A percentile compares a stretch with the other conserved stretches of the same genome.
Conservation (phyloP, 2,888 invertebrate species). For the Caenorhabditis panamensis region DNA sequence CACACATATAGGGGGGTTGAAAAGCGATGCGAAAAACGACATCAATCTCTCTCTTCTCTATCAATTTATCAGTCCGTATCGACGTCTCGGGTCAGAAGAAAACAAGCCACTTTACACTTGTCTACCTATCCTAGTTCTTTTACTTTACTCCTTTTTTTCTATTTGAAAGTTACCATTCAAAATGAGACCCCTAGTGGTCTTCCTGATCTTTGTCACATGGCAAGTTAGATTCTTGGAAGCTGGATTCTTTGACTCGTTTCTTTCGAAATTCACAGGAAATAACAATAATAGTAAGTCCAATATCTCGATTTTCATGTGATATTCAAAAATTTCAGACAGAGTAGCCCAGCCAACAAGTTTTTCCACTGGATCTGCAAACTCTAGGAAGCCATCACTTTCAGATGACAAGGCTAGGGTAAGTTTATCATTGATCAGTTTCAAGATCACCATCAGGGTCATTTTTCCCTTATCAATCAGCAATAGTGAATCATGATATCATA, state of each 20-base stretch:
- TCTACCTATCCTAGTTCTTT: neutral
- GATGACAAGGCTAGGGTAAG: constrained; percentile 77
- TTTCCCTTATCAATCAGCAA: neutral
- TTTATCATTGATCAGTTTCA: neutral
- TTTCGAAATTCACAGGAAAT: constrained; percentile 47
- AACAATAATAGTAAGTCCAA: neutral
- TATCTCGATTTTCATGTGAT: too few relatives aligned
- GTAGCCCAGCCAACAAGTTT: constrained; percentile 6
- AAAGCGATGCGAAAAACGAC: constrained; percentile 15
- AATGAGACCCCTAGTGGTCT: constrained; percentile 20
- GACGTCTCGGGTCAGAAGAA: neutral
- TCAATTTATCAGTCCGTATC: neutral
- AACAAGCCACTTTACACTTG: constrained; percentile 26
- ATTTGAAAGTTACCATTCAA: too few relatives aligned
- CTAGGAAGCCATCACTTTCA: constrained; percentile 61
- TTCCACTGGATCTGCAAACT: constrained; percentile 38
- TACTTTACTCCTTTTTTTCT: neutral
- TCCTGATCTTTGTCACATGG: constrained; percentile 17
- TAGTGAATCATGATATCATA: constrained; percentile 18
- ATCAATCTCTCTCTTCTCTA: constrained; percentile 21
- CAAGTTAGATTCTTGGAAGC: constrained; percentile 57
- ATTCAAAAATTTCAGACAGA: constrained; percentile 36
- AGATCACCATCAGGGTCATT: constrained; percentile 1
- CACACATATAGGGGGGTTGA: constrained; percentile 32
- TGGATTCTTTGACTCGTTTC: constrained; percentile 56